phyloP scores from a whole-genome alignment of 2,797 vertebrate species.

The Tenualosa ilisha region DNA sequence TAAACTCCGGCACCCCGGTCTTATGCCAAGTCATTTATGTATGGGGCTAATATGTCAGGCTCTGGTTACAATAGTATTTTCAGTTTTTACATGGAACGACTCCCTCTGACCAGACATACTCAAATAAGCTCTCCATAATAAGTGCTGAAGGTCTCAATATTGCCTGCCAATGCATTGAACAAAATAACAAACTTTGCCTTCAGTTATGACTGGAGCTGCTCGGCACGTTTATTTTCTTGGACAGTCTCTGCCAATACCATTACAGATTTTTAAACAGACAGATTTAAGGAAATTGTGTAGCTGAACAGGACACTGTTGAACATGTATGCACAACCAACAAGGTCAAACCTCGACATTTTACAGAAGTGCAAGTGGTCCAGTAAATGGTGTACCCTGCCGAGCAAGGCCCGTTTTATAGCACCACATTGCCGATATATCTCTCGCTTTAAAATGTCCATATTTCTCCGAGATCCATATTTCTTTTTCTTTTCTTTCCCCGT shows the following conservation, averaged over 20 bases:
- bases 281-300: conserved; percentile 76
- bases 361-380: background rate
- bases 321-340: conserved; percentile 52
- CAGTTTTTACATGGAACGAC: conserved; percentile 29
- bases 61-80: conserved; percentile 34
- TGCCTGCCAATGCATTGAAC: conserved; percentile 69
- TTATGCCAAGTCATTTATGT: conserved; percentile 17
- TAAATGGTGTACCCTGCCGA: conserved; percentile 10
- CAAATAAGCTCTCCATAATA: conserved; percentile 75
- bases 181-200: conserved; percentile 76
- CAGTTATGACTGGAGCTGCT: conserved; percentile 71
- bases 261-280: conserved; percentile 77
- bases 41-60: conserved; percentile 36
- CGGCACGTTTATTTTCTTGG: conserved; percentile 78
- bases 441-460: background rate
- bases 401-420: background rate
- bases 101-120: conserved; percentile 61
- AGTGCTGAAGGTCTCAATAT: conserved; percentile 65
- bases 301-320: conserved; percentile 65
- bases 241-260: conserved; percentile 77
- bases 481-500: background rate
- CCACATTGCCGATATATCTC: background rate
- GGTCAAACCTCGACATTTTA: conserved; percentile 22
- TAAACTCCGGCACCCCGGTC: background rate
- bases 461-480: background rate